These are phyloP conservation scores for Alethe castanea DNA, from an alignment of 2,113 vertebrate genomes.

Conservation along the genomic window DNA sequence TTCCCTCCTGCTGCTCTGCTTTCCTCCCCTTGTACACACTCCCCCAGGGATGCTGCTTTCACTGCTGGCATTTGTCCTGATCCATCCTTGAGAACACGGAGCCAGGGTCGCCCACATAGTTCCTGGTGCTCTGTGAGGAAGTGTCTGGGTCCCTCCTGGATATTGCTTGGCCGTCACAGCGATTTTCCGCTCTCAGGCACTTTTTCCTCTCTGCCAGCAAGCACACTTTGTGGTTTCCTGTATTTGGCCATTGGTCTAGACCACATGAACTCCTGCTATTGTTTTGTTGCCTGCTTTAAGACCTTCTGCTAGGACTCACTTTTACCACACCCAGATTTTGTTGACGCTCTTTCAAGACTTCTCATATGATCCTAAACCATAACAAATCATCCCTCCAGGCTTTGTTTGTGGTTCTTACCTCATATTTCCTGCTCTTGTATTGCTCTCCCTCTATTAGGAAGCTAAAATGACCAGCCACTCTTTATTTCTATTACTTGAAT, in stretches of 20 bases:
- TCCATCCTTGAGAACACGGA: background rate
- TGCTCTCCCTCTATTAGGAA: background rate
- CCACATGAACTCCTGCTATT: constrained; percentile 32
- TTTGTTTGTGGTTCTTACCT: background rate
- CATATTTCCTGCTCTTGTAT: background rate
- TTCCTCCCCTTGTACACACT: background rate
- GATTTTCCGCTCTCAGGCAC: background rate
- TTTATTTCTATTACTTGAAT: background rate
- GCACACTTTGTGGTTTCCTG: constrained; percentile 5
- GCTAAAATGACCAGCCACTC: background rate
- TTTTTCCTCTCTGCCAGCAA: constrained; percentile 5
- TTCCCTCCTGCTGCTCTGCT: background rate
- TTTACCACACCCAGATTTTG: constrained; percentile 21
- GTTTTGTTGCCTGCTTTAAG: constrained; percentile 37
- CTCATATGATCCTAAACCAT: background rate
- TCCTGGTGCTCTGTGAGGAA: constrained; percentile 32
- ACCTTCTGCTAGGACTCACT: background rate
- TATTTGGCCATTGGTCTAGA: constrained; percentile 33
- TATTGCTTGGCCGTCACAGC: background rate
- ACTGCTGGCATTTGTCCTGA: background rate
- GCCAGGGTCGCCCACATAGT: constrained; percentile 35
- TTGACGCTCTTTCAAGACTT: background rate
- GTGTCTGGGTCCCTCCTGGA: constrained; percentile 7
- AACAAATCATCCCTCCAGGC: background rate
- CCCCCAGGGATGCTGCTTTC: background rate